These are phyloP conservation scores for Pristiophorus japonicus DNA, from an alignment of 2,113 vertebrate genomes.

Conservation along the genomic window DNA sequence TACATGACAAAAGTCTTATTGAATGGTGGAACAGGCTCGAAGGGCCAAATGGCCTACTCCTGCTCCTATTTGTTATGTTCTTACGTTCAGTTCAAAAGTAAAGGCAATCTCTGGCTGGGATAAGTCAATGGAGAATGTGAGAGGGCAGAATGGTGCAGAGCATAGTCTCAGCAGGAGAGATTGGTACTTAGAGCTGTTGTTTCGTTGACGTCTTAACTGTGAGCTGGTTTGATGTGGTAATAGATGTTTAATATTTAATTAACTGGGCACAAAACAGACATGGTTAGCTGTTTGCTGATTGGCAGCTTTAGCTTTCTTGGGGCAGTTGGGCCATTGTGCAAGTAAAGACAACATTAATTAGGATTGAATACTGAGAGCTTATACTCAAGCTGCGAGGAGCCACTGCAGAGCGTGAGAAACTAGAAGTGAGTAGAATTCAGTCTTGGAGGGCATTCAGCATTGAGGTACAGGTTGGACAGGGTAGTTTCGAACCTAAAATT, in stretches of 20 bases:
- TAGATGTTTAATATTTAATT: constrained; percentile 14
- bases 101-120: not conserved
- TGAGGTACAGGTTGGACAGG: not conserved
- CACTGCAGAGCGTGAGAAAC: not conserved
- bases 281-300: not conserved
- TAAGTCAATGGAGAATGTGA: not conserved
- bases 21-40: no score
- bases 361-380: not conserved
- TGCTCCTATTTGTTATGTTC: no score
- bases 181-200: not conserved
- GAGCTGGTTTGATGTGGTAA: not conserved
- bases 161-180: not conserved
- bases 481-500: not conserved
- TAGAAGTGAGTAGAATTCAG: not conserved
- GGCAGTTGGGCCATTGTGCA: not conserved
- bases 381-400: not conserved
- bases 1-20: no score
- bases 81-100: not conserved
- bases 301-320: not conserved
- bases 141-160: not conserved
- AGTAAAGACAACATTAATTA: not conserved
- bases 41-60: no score
- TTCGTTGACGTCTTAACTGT: not conserved
- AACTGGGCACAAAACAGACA: not conserved
- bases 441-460: no score